phyloP scores from a whole-genome alignment of 1,140 invertebrate species.

The Cotesia chilonis region DNA sequence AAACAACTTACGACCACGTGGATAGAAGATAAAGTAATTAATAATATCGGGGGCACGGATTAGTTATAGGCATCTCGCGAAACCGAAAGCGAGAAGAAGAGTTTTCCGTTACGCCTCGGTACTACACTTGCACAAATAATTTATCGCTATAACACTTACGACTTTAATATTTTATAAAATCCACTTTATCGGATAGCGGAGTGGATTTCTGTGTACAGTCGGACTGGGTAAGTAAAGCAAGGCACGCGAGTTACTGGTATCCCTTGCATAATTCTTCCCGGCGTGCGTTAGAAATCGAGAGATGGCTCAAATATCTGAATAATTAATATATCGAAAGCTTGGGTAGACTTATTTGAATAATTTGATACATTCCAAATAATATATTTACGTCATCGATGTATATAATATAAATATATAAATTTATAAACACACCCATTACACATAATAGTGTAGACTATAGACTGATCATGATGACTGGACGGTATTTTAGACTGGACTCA shows the following conservation, averaged over 20 bases:
- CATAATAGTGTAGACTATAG: too few species aligned
- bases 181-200: neutral
- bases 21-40: too few species aligned
- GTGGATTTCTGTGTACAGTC: too few species aligned
- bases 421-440: too few species aligned
- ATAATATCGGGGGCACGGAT: too few species aligned
- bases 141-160: conserved; percentile 24
- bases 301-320: conserved; percentile 27
- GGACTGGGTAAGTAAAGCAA: neutral
- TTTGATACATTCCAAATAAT: conserved; percentile 2
- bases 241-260: conserved; percentile 6
- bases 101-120: conserved; percentile 32
- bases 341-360: conserved; percentile 10
- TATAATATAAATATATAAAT: too few species aligned
- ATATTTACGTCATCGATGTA: too few species aligned
- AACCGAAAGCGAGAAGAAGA: conserved; percentile 31
- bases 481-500: too few species aligned
- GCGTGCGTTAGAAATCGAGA: conserved; percentile 25
- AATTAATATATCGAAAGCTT: conserved; percentile 31
- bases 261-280: conserved; percentile 31
- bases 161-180: neutral
- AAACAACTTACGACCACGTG: too few species aligned
- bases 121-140: conserved; percentile 11
- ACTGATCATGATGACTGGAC: too few species aligned
- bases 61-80: conserved; percentile 4